These are phyloP conservation scores for Lordiphosa clarofinis DNA, from an alignment of 1,140 invertebrate species.

Conservation along the genomic window DNA sequence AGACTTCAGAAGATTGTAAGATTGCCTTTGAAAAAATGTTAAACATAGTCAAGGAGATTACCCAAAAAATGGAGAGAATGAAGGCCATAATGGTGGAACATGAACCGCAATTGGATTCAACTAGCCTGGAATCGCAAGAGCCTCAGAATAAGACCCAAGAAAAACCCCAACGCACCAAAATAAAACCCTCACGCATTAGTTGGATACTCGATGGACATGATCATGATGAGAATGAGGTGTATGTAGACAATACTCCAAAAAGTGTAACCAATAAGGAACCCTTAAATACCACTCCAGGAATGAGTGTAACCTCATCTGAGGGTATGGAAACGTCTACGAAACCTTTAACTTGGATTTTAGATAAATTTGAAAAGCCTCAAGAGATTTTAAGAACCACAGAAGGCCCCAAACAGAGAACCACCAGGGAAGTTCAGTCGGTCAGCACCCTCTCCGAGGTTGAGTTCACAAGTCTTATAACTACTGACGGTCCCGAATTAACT, in stretches of 20 bases:
- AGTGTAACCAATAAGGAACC: slow-evolving; percentile 4
- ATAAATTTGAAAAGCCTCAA: slow-evolving; percentile 56
- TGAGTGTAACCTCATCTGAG: background rate
- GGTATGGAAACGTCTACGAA: slow-evolving; percentile 30
- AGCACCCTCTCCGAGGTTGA: background rate
- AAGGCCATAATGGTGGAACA: slow-evolving; percentile 60
- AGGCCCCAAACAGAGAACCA: slow-evolving; percentile 8
- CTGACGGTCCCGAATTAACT: too few species aligned
- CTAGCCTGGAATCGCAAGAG: slow-evolving; percentile 24
- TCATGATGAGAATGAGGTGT: slow-evolving; percentile 45
- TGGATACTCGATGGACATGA: slow-evolving; percentile 70
- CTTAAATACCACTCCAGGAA: slow-evolving; percentile 3
- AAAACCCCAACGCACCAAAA: slow-evolving; percentile 48
- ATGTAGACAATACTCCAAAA: slow-evolving; percentile 40
- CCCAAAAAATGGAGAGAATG: slow-evolving; percentile 74
- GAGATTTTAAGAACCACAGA: slow-evolving; percentile 53
- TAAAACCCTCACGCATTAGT: slow-evolving; percentile 58
- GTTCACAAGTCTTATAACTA: background rate
- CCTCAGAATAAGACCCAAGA: background rate
- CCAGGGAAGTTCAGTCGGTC: background rate
- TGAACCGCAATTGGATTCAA: slow-evolving; percentile 30
- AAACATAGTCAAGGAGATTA: slow-evolving; percentile 65
- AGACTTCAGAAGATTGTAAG: slow-evolving; percentile 64
- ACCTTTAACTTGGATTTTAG: slow-evolving; percentile 50
- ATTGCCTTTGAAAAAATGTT: slow-evolving; percentile 68